These are phyloP conservation scores for Zelostemma sp. DNA, from an alignment of 1,140 invertebrate genomes.

Conservation along the genomic window DNA sequence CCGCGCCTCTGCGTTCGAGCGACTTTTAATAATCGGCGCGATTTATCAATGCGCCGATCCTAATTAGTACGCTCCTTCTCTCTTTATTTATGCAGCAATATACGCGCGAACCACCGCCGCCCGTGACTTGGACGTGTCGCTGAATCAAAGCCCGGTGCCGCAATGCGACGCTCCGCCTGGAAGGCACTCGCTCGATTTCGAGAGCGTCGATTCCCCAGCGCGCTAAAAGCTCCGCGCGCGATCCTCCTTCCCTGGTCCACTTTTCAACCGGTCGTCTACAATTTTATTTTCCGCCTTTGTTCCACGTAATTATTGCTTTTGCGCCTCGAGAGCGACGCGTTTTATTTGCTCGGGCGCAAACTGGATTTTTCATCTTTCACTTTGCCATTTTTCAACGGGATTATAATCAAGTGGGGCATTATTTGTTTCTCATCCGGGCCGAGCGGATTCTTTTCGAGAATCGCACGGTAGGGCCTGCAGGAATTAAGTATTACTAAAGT, in stretches of 20 bases:
- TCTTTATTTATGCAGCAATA: constrained; percentile 36
- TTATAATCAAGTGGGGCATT: too few species aligned
- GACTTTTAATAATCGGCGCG: constrained; percentile 48
- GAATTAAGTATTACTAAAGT: neutral
- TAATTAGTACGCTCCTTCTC: constrained; percentile 43
- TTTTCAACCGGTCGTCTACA: neutral
- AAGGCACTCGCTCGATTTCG: constrained; percentile 27
- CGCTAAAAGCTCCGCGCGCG: neutral
- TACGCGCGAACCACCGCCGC: constrained; percentile 10
- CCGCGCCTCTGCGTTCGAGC: constrained; percentile 45
- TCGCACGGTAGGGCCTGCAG: too few species aligned
- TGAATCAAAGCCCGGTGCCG: constrained; percentile 39
- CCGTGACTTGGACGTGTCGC: constrained; percentile 14
- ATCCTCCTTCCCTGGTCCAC: neutral
- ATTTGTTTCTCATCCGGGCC: too few species aligned
- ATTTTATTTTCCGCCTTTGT: neutral
- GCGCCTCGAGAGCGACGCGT: constrained; percentile 33
- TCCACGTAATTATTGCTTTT: constrained; percentile 21
- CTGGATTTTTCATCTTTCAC: too few species aligned
- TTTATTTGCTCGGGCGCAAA: constrained; percentile 31
- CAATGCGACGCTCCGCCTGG: constrained; percentile 37
- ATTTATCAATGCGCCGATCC: constrained; percentile 48
- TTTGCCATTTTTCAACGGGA: too few species aligned
- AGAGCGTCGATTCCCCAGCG: constrained; percentile 3
- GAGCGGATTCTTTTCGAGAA: too few species aligned